Base-by-base conservation (phyloP, 2,888 invertebrate genomes). In the Lochmaea crataegi region DNA sequence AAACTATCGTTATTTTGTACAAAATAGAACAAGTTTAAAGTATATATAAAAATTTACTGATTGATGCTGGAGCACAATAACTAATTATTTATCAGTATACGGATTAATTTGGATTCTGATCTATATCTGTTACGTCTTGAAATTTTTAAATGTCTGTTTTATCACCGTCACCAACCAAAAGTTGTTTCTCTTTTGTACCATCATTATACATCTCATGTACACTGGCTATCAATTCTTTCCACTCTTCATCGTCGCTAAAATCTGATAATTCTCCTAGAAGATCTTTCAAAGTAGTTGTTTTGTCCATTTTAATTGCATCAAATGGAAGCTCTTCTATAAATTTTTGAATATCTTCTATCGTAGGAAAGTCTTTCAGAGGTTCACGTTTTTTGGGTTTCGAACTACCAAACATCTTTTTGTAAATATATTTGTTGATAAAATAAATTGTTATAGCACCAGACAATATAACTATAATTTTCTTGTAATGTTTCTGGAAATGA, bases 121-220 rank as follows among this genome's bases (percentile, higher is more conserved):
- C 2, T 53, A 53, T 1, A 18, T 16, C 16, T 53, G 10, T 18
- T 48, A 14, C 7, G 6, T n/a, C 16, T 53, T 53, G 53, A 53
- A 45, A 1, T 4, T 45, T 14, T 45, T 45, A 45, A 45, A 45
- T 45, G 14, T 45, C 45, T 45, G 26, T 65, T 51, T 65, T 16
- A 32, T 65, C 26, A 22, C 45, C 65, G 32, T 26, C 58, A 7
- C 32, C 26, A 32, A 60, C 6, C 14, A 60, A 32, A 18, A 18
- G 56, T 14, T 26, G n/a, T 5, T 32, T 65, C 16, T 65, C 53
- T n/a, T 48, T 48, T 1, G 60, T 60, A 48, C 9, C 22, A 16
- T 91, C 79, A 51, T 81, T 73, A 72, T 82, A 83, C 71, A 83
- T 77, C 18, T 76, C 79, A 61, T 83, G 81, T n/a, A 83, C 81